Conservation (phyloP, 2,113 vertebrate species). For the Colinus virginianus region DNA sequence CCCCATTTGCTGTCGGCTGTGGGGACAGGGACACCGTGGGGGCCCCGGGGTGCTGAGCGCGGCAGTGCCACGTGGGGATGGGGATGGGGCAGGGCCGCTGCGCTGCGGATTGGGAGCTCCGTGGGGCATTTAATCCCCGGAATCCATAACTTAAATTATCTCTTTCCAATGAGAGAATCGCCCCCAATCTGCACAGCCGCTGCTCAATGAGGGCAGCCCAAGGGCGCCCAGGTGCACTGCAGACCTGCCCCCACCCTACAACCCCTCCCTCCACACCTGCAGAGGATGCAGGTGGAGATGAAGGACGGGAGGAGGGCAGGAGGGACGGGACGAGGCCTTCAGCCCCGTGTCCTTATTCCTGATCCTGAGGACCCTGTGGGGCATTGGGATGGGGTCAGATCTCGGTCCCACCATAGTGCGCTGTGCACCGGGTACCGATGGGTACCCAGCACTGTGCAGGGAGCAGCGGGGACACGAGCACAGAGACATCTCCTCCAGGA, state of each 20-base stretch:
- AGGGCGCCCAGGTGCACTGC: background rate
- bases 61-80: fast-evolving
- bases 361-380: background rate
- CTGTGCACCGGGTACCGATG: background rate
- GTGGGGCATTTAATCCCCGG: background rate
- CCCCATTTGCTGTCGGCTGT: constrained; percentile 94
- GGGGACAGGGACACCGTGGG: constrained; percentile 5
- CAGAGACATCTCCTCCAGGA: background rate
- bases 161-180: background rate
- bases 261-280: background rate
- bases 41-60: fast-evolving
- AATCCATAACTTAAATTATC: background rate
- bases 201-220: background rate
- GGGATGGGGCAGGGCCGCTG: fast-evolving
- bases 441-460: background rate
- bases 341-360: fast-evolving
- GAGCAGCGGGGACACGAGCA: background rate
- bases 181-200: background rate
- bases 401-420: background rate
- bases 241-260: background rate
- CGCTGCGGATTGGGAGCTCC: background rate
- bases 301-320: background rate
- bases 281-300: fast-evolving
- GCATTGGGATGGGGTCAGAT: background rate
- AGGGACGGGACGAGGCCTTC: background rate